Conservation (phyloP, 2,888 invertebrate genomes). For the Pyrrhosoma nymphula region DNA sequence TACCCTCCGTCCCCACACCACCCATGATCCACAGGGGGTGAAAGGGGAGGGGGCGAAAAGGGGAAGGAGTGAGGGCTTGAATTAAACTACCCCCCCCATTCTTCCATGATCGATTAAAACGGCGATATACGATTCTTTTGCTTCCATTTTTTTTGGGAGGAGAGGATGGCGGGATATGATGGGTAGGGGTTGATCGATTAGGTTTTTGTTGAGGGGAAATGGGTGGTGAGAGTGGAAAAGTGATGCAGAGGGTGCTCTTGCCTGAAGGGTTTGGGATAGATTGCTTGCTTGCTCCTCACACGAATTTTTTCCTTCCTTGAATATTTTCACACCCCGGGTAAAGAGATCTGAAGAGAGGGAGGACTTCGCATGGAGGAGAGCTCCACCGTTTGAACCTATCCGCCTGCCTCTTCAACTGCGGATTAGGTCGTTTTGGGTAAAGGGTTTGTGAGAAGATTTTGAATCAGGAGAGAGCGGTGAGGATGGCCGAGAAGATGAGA, state of each 20-base stretch:
- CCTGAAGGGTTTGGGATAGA: not conserved
- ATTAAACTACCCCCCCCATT: not conserved
- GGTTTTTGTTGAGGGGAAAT: not conserved
- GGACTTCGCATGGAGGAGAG: not conserved
- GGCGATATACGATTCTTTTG: conserved; percentile 19
- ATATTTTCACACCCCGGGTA: not conserved
- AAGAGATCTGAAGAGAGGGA: no score
- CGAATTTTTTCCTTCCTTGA: no score
- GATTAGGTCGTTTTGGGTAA: not conserved
- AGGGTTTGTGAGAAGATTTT: not conserved
- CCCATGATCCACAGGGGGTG: not conserved
- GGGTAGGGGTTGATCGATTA: not conserved
- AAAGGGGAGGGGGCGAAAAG: not conserved
- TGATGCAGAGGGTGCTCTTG: not conserved
- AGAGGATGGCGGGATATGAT: not conserved
- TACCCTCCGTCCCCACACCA: not conserved
- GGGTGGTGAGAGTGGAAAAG: not conserved
- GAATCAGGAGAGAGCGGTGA: not conserved
- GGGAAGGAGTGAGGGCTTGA: not conserved
- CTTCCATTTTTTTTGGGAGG: not conserved
- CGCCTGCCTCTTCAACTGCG: not conserved
- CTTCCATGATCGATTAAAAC: not conserved
- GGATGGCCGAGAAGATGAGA: not conserved
- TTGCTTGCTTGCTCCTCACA: not conserved
- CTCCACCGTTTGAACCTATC: not conserved